Base-by-base conservation (phyloP, 2,113 vertebrate genomes). In the Electrona antarctica region DNA sequence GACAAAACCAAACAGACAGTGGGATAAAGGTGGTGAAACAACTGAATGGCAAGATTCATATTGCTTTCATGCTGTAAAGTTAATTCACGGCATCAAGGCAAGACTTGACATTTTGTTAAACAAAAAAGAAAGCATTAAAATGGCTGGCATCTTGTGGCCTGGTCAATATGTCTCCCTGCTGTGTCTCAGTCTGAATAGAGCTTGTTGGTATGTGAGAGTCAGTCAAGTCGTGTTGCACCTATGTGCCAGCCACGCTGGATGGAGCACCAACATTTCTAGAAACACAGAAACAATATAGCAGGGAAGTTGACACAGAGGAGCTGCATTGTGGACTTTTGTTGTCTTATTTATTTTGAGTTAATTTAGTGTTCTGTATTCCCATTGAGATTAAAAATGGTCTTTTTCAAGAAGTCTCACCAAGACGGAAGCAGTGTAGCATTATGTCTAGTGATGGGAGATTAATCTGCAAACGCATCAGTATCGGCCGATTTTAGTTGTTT, bases 201-300 rank as follows among this genome's bases (percentile, higher is more conserved):
- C 29, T 10, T 8, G 14, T 28, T 64, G 73, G 41, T 61, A 55
- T 75, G 68, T 67, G 47, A 72, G 47, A 75, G 61, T 65, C 64
- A 60, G 61, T 67, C 69, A 59, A 41, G 75, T 71, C 21, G 78
- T 55, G 47, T 84, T 76, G 59, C 85, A 88, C 80, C 69, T 78
- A 72, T 10, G 68, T 87, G 88, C 48, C 68, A 81, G 77, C 14
- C 64, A 21, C 77, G 72, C 78, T 79, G 60, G 45, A 80, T 72
- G 63, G 66, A 69, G 59, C 47, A 55, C 4, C 71, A 71, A 51
- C 57, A 49, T 76, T 73, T 77, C 60, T 66, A 65, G 69, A 49
- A 76, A 68, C 49, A 67, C 57, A 67, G 77, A 78, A 71, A 58
- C 68, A 60, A 65, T 62, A 49, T 62, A 49, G 11, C 14, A 15